Conservation (phyloP, 2,888 invertebrate genomes). For the Cheiracanthium punctorium region DNA sequence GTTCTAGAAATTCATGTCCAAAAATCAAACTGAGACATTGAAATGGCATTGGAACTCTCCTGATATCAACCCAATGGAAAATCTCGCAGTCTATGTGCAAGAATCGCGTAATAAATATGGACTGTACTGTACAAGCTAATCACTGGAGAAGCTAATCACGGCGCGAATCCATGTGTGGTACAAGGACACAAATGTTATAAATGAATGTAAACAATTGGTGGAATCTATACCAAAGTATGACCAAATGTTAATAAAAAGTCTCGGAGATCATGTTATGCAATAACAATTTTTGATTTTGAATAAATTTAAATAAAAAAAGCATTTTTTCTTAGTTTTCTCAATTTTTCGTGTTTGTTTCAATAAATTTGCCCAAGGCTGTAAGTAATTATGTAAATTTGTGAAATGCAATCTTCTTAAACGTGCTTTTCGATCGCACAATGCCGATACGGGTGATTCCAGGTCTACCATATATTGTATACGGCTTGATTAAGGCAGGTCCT, state of each 20-base stretch:
- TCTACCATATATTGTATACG: no score
- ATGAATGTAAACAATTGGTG: not conserved
- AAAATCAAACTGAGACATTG: not conserved
- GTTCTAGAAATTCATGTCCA: not conserved
- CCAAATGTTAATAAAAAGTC: not conserved
- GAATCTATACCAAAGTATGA: not conserved
- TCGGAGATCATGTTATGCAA: not conserved
- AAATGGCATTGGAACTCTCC: not conserved
- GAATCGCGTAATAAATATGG: not conserved
- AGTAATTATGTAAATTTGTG: no score
- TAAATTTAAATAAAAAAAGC: not conserved
- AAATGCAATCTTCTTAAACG: no score
- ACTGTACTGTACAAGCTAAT: no score
- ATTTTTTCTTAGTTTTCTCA: not conserved
- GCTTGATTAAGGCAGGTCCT: no score
- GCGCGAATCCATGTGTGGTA: not conserved
- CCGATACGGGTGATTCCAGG: no score
- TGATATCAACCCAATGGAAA: not conserved
- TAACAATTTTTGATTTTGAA: not conserved
- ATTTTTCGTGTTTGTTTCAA: not conserved
- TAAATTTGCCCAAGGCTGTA: no score
- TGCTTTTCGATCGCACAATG: no score
- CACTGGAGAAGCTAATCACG: conserved; percentile 1
- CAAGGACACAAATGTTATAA: not conserved
- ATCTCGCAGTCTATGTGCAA: not conserved